Conservation (phyloP, 2,888 invertebrate genomes). For the Orthosia cruda region DNA sequence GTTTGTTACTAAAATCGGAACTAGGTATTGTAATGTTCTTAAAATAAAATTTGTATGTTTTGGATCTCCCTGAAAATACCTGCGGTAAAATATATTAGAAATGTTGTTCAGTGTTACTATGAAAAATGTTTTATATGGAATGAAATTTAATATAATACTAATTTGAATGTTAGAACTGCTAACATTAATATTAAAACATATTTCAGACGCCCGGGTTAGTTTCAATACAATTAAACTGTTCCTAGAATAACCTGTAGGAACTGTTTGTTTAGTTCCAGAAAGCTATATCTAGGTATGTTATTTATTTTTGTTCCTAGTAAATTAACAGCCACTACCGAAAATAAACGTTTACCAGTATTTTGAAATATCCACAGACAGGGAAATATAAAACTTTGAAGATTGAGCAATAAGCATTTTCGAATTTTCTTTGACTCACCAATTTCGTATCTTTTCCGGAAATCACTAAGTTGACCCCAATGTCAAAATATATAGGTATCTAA, state of each 20-base stretch:
- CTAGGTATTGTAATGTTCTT: neutral
- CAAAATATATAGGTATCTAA: conserved; percentile 4
- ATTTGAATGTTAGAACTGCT: neutral
- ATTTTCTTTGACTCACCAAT: conserved; percentile 25
- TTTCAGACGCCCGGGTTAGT: neutral
- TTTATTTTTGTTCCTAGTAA: neutral
- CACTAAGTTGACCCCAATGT: conserved; percentile 13
- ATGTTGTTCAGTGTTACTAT: neutral
- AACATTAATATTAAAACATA: neutral
- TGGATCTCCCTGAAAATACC: neutral
- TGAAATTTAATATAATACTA: too few species aligned
- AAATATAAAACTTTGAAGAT: neutral
- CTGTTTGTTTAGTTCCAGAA: neutral
- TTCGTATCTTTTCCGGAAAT: conserved; percentile 23
- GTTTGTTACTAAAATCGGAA: conserved; percentile 25
- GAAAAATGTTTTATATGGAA: neutral
- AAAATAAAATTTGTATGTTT: conserved; percentile 10
- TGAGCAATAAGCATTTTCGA: neutral
- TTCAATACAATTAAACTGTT: neutral
- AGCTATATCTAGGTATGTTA: too few species aligned
- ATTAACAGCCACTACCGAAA: neutral
- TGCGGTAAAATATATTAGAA: neutral
- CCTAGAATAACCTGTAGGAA: neutral
- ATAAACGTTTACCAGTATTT: neutral
- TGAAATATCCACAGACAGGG: neutral